phyloP scores from a whole-genome alignment of 1,140 invertebrate genomes.

The Ceratosolen fusciceps region DNA sequence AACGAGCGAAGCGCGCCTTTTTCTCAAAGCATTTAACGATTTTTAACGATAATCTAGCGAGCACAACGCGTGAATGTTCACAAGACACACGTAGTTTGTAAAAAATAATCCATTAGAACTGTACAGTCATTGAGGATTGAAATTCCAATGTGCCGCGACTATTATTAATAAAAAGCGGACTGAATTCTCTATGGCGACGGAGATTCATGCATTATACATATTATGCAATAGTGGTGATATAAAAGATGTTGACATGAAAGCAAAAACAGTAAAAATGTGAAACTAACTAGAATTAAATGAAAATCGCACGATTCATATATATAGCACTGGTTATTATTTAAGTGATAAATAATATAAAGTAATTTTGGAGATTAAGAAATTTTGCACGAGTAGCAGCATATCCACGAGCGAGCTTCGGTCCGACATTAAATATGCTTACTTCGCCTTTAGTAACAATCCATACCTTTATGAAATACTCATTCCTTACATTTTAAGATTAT shows the following conservation, averaged over 20 bases:
- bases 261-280: slow-evolving; percentile 19
- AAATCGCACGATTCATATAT: slow-evolving; percentile 25
- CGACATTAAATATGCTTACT: neutral
- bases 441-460: neutral
- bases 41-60: slow-evolving; percentile 57
- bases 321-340: neutral
- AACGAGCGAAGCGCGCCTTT: slow-evolving; percentile 41
- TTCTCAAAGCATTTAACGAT: slow-evolving; percentile 48
- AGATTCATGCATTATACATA: slow-evolving; percentile 49
- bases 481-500: neutral
- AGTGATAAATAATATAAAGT: neutral
- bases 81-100: slow-evolving; percentile 58
- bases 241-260: slow-evolving; percentile 16
- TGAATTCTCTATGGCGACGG: slow-evolving; percentile 40
- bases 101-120: slow-evolving; percentile 61
- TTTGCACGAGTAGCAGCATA: slow-evolving; percentile 43
- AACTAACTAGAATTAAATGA: neutral
- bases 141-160: slow-evolving; percentile 19
- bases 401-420: slow-evolving; percentile 3
- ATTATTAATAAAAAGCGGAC: slow-evolving; percentile 31
- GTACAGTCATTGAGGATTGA: slow-evolving; percentile 54
- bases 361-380: neutral
- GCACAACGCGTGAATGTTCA: slow-evolving; percentile 62
- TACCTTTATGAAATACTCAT: neutral
- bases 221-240: slow-evolving; percentile 39